Conservation (phyloP, 2,113 vertebrate genomes). For the Xerus inauris region DNA sequence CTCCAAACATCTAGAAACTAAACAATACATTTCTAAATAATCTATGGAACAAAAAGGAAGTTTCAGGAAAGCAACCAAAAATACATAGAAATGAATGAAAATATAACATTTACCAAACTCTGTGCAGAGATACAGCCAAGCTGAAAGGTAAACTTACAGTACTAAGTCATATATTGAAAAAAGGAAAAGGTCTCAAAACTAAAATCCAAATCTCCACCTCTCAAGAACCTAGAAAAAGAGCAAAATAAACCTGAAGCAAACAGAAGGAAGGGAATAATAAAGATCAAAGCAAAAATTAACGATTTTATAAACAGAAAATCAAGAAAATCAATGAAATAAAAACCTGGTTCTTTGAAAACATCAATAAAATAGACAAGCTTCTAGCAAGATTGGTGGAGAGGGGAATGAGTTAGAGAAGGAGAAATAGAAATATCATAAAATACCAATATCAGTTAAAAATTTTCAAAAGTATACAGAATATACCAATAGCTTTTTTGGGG, state of each 20-base stretch:
- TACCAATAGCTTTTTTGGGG: no score
- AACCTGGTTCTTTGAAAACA: neutral
- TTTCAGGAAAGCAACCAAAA: neutral
- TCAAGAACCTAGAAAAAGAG: neutral
- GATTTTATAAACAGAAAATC: neutral
- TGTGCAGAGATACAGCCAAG: neutral
- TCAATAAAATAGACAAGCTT: neutral
- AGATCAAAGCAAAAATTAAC: neutral
- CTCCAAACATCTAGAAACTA: neutral
- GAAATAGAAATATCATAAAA: neutral
- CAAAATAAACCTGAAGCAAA: neutral
- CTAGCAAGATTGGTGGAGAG: neutral
- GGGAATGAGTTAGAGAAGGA: neutral
- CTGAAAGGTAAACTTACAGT: constrained; percentile 11
- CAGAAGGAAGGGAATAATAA: neutral
- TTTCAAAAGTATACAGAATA: no score
- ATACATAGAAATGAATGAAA: constrained; percentile 9
- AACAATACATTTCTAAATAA: neutral
- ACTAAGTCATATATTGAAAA: neutral
- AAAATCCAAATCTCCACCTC: neutral
- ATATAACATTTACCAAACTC: neutral
- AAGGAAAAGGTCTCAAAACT: neutral
- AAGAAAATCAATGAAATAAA: constrained; percentile 25
- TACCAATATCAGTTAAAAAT: neutral
- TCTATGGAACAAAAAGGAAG: neutral